These are phyloP conservation scores for Onychorhynchus coronatus DNA, from an alignment of 2,113 vertebrate species.

Conservation along the genomic window DNA sequence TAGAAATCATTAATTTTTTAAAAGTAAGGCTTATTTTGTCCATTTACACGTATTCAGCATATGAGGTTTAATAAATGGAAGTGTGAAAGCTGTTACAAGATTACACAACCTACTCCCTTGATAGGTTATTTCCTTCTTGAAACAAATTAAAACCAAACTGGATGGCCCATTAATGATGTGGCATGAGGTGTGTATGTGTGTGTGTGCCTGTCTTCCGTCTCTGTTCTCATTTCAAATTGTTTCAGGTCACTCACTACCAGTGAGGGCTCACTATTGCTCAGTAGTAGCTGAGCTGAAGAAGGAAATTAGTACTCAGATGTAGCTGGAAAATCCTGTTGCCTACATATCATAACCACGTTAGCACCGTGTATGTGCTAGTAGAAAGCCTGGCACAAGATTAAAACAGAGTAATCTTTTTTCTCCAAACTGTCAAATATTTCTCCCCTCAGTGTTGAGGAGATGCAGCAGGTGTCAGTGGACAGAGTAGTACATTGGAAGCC, in stretches of 20 bases:
- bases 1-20: neutral
- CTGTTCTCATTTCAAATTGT: neutral
- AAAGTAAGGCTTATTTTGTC: neutral
- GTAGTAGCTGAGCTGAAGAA: neutral
- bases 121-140: neutral
- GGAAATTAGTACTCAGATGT: neutral
- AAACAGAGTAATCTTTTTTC: neutral
- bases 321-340: neutral
- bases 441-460: neutral
- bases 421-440: neutral
- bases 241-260: neutral
- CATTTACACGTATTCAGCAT: neutral
- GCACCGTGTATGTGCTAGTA: neutral
- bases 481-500: neutral
- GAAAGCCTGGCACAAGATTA: neutral
- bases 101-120: neutral
- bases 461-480: neutral
- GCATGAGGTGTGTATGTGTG: fast-evolving
- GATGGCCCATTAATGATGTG: neutral
- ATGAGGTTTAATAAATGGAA: neutral
- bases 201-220: neutral
- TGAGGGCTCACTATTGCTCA: neutral
- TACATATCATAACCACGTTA: neutral
- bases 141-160: neutral
- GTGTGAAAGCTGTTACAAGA: neutral